These are phyloP conservation scores for Lasioglossum baleicum DNA, from an alignment of 1,140 invertebrate genomes.

Conservation along the genomic window DNA sequence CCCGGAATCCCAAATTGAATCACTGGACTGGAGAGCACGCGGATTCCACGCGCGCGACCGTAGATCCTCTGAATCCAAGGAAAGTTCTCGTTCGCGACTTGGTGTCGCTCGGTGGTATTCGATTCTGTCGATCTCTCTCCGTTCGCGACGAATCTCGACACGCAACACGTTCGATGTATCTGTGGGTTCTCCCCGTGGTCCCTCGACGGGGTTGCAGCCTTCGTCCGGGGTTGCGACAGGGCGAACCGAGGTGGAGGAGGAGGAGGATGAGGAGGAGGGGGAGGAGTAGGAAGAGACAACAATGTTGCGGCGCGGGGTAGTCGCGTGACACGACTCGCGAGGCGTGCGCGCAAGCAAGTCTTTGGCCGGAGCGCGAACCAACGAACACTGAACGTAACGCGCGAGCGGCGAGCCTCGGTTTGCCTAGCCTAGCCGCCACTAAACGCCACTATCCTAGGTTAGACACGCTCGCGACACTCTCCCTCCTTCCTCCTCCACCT, in stretches of 20 bases:
- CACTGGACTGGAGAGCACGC: not conserved
- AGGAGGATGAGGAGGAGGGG: not conserved
- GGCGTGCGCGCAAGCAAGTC: slow-evolving; percentile 32
- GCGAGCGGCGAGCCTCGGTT: slow-evolving; percentile 69
- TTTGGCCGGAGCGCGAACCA: slow-evolving; percentile 59
- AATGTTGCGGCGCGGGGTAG: not conserved
- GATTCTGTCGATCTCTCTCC: too few species aligned
- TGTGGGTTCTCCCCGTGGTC: too few species aligned
- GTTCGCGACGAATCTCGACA: too few species aligned
- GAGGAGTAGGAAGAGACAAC: not conserved
- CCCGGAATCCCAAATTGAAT: slow-evolving; percentile 4
- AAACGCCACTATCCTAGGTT: slow-evolving; percentile 77
- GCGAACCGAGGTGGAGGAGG: too few species aligned
- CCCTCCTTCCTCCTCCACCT: slow-evolving; percentile 52
- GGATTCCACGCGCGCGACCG: too few species aligned
- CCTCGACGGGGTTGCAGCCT: too few species aligned
- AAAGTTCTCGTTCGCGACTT: too few species aligned
- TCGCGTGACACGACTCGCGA: slow-evolving; percentile 2
- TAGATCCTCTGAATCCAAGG: too few species aligned
- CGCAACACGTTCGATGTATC: too few species aligned
- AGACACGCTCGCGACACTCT: slow-evolving; percentile 71
- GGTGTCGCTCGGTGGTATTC: too few species aligned
- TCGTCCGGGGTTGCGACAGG: too few species aligned
- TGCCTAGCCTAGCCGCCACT: slow-evolving; percentile 75
- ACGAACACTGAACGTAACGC: slow-evolving; percentile 72